Evolutionary conservation across 2,113 vertebrate species (phyloP).

Genomic region (Rhadina sibilatrix): DNA sequence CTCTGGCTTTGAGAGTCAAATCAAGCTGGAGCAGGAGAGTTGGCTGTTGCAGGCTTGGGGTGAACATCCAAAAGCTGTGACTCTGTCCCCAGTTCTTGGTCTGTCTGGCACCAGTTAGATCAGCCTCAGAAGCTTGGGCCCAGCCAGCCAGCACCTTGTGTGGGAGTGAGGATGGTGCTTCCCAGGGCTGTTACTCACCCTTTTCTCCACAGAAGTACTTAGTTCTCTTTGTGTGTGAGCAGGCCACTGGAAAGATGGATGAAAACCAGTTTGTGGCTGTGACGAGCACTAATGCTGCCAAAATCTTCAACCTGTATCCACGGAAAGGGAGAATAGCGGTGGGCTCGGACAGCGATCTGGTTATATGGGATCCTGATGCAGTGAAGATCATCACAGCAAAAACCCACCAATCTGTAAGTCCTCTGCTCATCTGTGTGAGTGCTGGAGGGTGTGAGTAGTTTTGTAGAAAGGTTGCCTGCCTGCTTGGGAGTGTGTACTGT

Average conservation of each 20-base stretch:
- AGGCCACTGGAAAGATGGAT: conserved; percentile 98
- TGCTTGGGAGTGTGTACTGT: not conserved
- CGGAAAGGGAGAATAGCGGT: conserved; percentile 95
- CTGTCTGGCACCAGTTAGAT: not conserved
- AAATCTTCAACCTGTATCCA: conserved; percentile 97
- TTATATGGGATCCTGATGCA: conserved; percentile 96
- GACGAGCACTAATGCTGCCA: conserved; percentile 97
- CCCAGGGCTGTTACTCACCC: not conserved
- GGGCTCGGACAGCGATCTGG: conserved; percentile 91
- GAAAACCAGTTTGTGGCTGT: conserved; percentile 98
- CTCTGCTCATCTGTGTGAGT: not conserved
- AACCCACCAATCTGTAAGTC: conserved; percentile 90
- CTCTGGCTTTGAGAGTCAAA: not conserved
- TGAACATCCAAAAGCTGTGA: not conserved
- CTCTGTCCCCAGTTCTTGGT: not conserved
- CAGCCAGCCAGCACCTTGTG: not conserved
- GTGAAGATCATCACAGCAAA: conserved; percentile 93
- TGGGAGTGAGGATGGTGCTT: not conserved
- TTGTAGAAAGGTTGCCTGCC: not conserved
- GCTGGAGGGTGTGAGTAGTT: not conserved
- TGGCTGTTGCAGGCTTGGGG: fast-evolving
- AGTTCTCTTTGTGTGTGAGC: not conserved
- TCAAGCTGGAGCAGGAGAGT: not conserved
- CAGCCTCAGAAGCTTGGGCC: not conserved
- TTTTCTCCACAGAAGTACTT: not conserved